These are phyloP conservation scores for Acanthoscelides obtectus DNA, from an alignment of 2,888 invertebrate genomes.

Conservation along the genomic window DNA sequence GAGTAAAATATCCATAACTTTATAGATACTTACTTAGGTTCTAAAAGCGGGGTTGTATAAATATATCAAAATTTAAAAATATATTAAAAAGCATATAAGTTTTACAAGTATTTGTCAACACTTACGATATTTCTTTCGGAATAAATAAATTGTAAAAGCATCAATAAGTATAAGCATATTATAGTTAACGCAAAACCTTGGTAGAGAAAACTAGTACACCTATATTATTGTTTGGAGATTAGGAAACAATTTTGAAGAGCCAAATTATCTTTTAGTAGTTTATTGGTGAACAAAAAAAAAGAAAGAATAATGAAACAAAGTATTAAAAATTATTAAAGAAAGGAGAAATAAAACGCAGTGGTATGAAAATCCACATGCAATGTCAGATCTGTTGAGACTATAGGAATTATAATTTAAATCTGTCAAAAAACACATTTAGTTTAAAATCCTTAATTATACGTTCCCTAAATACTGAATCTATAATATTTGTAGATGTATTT, in stretches of 20 bases:
- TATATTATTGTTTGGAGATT: neutral
- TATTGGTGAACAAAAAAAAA: too few relatives aligned
- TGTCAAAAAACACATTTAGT: too few relatives aligned
- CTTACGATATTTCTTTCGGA: neutral
- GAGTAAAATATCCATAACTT: neutral
- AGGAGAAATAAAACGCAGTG: too few relatives aligned
- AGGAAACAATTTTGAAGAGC: neutral
- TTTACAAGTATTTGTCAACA: neutral
- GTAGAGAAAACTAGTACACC: neutral
- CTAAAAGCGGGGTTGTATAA: constrained; percentile 1
- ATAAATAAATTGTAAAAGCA: neutral
- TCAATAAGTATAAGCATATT: neutral
- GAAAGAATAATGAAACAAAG: too few relatives aligned
- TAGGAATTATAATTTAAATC: too few relatives aligned
- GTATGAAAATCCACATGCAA: too few relatives aligned
- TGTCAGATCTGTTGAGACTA: too few relatives aligned
- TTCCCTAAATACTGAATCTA: too few relatives aligned
- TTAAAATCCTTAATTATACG: too few relatives aligned
- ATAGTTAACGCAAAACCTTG: neutral
- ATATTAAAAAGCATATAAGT: neutral
- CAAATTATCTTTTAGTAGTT: too few relatives aligned
- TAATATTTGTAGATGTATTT: too few relatives aligned
- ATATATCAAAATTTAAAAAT: constrained; percentile 3
- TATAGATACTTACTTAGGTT: neutral
- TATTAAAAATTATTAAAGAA: too few relatives aligned